phyloP scores from a whole-genome alignment of 1,140 invertebrate species.

The Drosophila chauvacae region DNA sequence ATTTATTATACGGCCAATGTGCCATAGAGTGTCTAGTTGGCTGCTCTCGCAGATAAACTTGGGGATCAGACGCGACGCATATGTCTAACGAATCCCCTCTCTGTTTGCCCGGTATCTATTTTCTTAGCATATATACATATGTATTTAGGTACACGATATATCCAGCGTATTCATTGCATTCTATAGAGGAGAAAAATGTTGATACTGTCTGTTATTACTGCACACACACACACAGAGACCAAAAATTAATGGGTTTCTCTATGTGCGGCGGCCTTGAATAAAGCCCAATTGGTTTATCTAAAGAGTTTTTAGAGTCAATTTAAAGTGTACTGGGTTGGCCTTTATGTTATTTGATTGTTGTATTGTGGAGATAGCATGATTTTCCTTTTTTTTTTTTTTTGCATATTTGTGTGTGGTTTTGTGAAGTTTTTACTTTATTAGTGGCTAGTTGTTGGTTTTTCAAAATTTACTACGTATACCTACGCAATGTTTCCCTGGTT shows the following conservation, averaged over 20 bases:
- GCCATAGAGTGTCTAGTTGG: slow-evolving; percentile 44
- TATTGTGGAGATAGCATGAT: not conserved
- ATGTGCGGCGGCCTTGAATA: slow-evolving; percentile 15
- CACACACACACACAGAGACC: not conserved
- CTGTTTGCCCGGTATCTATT: slow-evolving; percentile 29
- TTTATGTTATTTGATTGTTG: not conserved
- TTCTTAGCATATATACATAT: slow-evolving; percentile 13
- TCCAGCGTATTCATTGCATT: slow-evolving; percentile 28
- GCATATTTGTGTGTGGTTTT: not conserved
- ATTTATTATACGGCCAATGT: slow-evolving; percentile 67
- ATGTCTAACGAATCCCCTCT: slow-evolving; percentile 19
- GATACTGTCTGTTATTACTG: slow-evolving; percentile 37
- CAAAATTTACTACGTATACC: not conserved
- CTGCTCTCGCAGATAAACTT: slow-evolving; percentile 29
- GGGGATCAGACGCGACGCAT: slow-evolving; percentile 43
- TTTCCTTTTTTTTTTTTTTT: not conserved
- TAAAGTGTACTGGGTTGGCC: not conserved
- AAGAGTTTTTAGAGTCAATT: slow-evolving; percentile 27
- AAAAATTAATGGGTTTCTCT: slow-evolving; percentile 3
- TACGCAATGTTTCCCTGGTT: not conserved
- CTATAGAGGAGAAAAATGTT: slow-evolving; percentile 15
- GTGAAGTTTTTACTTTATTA: not conserved
- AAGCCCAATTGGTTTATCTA: slow-evolving; percentile 15
- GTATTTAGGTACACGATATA: not conserved
- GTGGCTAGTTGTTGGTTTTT: not conserved